phyloP scores from a whole-genome alignment of 2,113 vertebrate species.

The Boulengerochromis microlepis region DNA sequence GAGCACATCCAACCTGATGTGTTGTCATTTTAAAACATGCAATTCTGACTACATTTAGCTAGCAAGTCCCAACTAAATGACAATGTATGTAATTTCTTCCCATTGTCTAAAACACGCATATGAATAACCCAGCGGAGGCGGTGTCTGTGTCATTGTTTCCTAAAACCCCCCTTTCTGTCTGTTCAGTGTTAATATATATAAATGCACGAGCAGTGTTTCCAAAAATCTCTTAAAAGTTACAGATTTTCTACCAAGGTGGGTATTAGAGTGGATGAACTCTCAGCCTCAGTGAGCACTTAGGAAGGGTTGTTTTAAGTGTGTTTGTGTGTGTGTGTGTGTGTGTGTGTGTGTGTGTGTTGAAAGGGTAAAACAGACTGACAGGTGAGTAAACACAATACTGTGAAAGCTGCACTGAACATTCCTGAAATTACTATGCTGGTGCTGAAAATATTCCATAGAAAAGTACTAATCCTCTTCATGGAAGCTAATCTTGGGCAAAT shows the following conservation, averaged over 20 bases:
- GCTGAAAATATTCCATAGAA: conserved; percentile 56
- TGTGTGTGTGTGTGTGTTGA: conserved; percentile 1
- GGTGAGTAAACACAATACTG: conserved; percentile 66
- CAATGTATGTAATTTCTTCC: neutral
- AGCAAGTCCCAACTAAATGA: neutral
- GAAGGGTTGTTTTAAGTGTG: neutral
- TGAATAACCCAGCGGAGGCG: rapidly evolving
- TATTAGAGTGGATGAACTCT: neutral
- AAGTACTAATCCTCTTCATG: conserved; percentile 63
- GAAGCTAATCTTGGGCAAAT: conserved; percentile 54
- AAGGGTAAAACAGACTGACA: conserved; percentile 52
- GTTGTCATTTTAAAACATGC: neutral
- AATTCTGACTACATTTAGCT: neutral
- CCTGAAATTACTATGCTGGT: conserved; percentile 57
- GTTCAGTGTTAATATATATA: neutral
- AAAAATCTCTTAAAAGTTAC: neutral
- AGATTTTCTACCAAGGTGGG: neutral
- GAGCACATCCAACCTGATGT: neutral
- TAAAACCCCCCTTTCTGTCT: neutral
- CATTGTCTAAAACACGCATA: neutral
- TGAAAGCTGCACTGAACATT: conserved; percentile 64
- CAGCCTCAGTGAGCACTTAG: neutral
- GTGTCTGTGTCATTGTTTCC: neutral
- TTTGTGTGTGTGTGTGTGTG: neutral
- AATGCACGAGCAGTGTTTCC: neutral